Base-by-base conservation (phyloP, 2,888 invertebrate genomes). In the Timema cristinae region DNA sequence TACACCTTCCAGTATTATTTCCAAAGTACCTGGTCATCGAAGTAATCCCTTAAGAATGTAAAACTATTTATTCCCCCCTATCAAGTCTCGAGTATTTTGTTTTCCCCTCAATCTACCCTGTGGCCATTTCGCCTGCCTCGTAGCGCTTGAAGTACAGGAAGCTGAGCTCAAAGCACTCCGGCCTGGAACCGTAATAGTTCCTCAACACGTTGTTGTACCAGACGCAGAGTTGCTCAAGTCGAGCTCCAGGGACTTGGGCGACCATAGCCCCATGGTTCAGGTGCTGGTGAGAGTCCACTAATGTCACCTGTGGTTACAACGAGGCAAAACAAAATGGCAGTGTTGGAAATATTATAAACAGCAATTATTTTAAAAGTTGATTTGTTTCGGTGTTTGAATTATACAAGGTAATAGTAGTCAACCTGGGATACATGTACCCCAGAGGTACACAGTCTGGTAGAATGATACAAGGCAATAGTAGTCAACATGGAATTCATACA, bases 221-320 rank as follows among this genome's bases (percentile, higher is more conserved):
- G 5, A 15, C 16, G 54, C 76, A 76, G 8, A 76, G 70, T 51
- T 69, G 50, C 63, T 70, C 59, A 15, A 76, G 71, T 50, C 74
- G 54, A 4, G 47, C 10, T 7, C 56, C 61, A 11, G 61, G 69
- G 75, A 83, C 83, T 77, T 84, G 82, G 15, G 85, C 85, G 69
- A 86, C 79, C 16, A 85, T 82, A 67, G 86, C 83, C 69, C 86
- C 86, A 75, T 82, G 82, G 66, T 79, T 79, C 54, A 78, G 74
- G 75, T 84, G 82, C 75, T 79, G 83, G 83, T 86, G 86, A 0
- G 86, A 84, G 78, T 86, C 86, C 54, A 86, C 81, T 47, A 86
- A 77, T 47, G 82, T 84, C 50, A 85, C 81, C 85, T 86, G 69
- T 32, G 68, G 32, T 32, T 32, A 32, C 32, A 32, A 32, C 32